phyloP scores from a whole-genome alignment of 2,797 vertebrate species.

The Neoniphon sammara region DNA sequence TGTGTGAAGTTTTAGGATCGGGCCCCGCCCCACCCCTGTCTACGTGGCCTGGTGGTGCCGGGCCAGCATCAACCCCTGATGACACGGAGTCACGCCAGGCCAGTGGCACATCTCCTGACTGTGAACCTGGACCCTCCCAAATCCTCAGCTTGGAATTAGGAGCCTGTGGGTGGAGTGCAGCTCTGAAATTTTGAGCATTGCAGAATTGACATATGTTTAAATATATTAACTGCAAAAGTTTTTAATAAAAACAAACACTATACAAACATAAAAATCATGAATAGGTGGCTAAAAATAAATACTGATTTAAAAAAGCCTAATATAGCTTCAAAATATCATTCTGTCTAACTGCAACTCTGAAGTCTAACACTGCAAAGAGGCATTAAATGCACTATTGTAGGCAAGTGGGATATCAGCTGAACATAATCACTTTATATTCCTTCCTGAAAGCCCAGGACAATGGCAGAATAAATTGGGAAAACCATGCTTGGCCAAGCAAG shows the following conservation, averaged over 20 bases:
- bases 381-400: slow-evolving; percentile 16
- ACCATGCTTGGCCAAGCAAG: slow-evolving; percentile 13
- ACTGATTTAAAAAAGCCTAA: no score
- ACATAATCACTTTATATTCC: slow-evolving; percentile 4
- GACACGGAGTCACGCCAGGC: background rate
- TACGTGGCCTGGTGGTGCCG: slow-evolving; percentile 15
- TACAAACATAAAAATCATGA: no score
- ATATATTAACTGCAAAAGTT: no score
- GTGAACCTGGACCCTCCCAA: background rate
- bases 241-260: no score
- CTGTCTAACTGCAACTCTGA: no score
- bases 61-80: background rate
- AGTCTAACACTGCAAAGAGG: no score
- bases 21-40: slow-evolving; percentile 4
- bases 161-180: no score
- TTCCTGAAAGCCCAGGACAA: background rate
- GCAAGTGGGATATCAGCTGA: slow-evolving; percentile 2
- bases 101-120: background rate
- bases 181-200: no score
- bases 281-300: no score
- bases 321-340: no score
- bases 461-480: slow-evolving; percentile 22
- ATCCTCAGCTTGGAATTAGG: no score
- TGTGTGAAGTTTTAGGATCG: slow-evolving; percentile 22
- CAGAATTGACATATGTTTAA: no score